phyloP scores from a whole-genome alignment of 2,797 vertebrate species.

The Hyperoplus immaculatus region DNA sequence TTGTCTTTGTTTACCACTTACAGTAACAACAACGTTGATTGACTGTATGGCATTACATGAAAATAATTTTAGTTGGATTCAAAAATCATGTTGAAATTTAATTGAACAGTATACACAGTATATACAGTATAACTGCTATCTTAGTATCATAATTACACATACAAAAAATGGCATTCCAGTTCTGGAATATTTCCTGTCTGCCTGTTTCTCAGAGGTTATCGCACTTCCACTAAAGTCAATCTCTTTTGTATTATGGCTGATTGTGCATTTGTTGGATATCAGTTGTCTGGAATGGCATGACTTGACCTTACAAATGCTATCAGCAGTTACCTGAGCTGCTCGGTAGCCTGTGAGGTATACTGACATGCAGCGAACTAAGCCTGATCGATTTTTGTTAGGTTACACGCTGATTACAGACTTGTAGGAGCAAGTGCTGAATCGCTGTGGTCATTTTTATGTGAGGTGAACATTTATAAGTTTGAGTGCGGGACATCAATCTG shows the following conservation, averaged over 20 bases:
- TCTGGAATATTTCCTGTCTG: slow-evolving; percentile 30
- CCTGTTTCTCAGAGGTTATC: slow-evolving; percentile 53
- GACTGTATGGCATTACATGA: neutral
- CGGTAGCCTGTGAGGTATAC: slow-evolving; percentile 58
- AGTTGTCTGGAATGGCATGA: slow-evolving; percentile 64
- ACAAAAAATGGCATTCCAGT: slow-evolving; percentile 38
- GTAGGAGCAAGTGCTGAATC: slow-evolving; percentile 58
- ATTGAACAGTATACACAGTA: too few relatives aligned
- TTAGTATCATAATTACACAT: slow-evolving; percentile 15
- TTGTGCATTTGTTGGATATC: slow-evolving; percentile 76
- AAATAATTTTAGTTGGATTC: neutral
- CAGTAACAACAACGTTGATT: neutral
- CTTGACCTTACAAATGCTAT: slow-evolving; percentile 75
- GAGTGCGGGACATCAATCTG: slow-evolving; percentile 35
- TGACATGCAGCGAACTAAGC: slow-evolving; percentile 63
- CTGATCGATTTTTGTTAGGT: slow-evolving; percentile 53
- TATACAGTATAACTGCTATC: neutral
- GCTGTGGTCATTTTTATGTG: slow-evolving; percentile 50
- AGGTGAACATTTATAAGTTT: slow-evolving; percentile 58
- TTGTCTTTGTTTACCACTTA: neutral
- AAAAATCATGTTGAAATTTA: neutral
- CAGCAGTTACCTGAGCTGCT: slow-evolving; percentile 75
- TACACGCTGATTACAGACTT: slow-evolving; percentile 57
- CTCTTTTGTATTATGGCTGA: slow-evolving; percentile 77
- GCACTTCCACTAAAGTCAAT: slow-evolving; percentile 67